A percentile compares a stretch with the other conserved stretches of the same genome.
Evolutionary conservation across 2,888 invertebrate species (phyloP).

Genomic region (Eucera pruinosa): DNA sequence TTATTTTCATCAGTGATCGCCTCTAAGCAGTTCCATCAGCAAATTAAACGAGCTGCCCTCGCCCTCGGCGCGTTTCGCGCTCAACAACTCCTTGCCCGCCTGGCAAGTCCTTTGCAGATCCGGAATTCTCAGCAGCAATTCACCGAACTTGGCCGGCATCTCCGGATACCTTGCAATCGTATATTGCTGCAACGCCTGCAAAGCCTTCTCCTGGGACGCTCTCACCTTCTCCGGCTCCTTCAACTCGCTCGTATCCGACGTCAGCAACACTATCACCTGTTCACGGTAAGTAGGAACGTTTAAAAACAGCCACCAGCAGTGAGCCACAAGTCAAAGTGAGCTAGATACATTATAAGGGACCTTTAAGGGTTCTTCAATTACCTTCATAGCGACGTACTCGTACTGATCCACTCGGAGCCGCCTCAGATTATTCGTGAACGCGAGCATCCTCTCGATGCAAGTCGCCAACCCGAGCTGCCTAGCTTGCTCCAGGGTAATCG

Average conservation of each 20-base stretch:
- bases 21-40: slow-evolving; percentile 96
- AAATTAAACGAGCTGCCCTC: slow-evolving; percentile 96
- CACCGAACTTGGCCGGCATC: slow-evolving; percentile 97
- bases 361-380: too few relatives aligned
- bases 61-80: slow-evolving; percentile 91
- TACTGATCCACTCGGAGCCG: slow-evolving; percentile 96
- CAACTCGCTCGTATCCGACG: slow-evolving; percentile 94
- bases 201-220: slow-evolving; percentile 96
- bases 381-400: slow-evolving; percentile 98
- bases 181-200: slow-evolving; percentile 96
- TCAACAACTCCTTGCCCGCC: slow-evolving; percentile 96
- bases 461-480: slow-evolving; percentile 91
- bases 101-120: slow-evolving; percentile 98
- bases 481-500: slow-evolving; percentile 88
- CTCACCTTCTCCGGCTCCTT: slow-evolving; percentile 97
- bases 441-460: slow-evolving; percentile 97
- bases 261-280: slow-evolving; percentile 82
- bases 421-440: slow-evolving; percentile 96
- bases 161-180: slow-evolving; percentile 96
- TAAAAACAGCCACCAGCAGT: too few relatives aligned
- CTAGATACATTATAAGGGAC: too few relatives aligned
- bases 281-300: slow-evolving; percentile 7
- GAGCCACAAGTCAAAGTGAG: too few relatives aligned
- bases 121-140: slow-evolving; percentile 95
- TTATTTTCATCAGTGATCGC: slow-evolving; percentile 90